Evolutionary conservation across 2,113 vertebrate species (phyloP).

Genomic region (Rousettus leschenaultii): DNA sequence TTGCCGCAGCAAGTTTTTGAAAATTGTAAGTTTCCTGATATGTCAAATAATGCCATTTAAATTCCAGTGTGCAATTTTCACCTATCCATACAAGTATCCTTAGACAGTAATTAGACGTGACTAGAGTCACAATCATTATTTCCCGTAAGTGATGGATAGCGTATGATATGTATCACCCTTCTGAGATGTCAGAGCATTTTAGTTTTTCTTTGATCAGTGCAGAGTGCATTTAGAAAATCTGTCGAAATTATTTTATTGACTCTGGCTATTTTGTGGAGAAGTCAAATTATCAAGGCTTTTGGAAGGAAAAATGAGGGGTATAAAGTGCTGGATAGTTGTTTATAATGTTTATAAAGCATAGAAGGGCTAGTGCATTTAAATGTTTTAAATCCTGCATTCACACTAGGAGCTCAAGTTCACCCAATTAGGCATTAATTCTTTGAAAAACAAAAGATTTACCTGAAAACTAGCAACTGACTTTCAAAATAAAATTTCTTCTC

Average conservation of each 20-base stretch:
- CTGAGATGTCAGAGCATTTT: neutral
- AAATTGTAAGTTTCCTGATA: neutral
- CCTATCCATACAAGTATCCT: neutral
- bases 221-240: neutral
- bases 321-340: neutral
- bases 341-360: neutral
- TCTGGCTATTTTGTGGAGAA: neutral
- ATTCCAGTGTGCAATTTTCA: neutral
- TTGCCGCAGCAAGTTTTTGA: neutral
- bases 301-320: neutral
- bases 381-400: neutral
- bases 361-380: neutral
- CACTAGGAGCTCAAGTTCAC: neutral
- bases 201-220: neutral
- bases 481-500: neutral
- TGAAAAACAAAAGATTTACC: neutral
- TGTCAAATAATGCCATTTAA: neutral
- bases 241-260: slow-evolving; percentile 14
- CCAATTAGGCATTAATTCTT: neutral
- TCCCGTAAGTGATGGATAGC: neutral
- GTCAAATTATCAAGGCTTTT: neutral
- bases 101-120: neutral
- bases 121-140: neutral
- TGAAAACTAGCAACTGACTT: neutral
- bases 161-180: neutral